Evolutionary conservation across 2,113 vertebrate species (phyloP), one percentile per base, ranked within the genome.

Genomic region (Telmatochromis sp.): DNA sequence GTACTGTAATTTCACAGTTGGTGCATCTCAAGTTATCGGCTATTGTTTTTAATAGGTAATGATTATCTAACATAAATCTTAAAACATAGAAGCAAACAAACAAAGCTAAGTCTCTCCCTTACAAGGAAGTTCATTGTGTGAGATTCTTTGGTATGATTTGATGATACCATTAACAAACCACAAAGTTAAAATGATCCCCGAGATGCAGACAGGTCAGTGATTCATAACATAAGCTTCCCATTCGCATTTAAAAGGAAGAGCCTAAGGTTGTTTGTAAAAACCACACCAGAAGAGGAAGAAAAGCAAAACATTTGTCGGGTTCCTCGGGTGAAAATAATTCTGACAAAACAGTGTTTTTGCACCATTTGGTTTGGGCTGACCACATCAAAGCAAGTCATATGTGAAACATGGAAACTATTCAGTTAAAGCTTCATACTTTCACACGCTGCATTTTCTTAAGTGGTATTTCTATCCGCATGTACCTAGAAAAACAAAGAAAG

Each of bases 161-260:
- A 53, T 42, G 73, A 84, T 80, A 51, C 47, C 68, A 87, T 91
- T 71, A 58, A 68, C n/a, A 79, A 40, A 83, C 47, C 4, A 31
- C 79, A 17, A 33, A 82, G 58, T 75, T 86, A 42, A 78, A 37
- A 80, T 40, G 71, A 86, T 88, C 40, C 8, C 63, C 7, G 37
- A 86, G 79, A 50, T 60, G 33, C 60, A 87, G 87, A 87, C 75
- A 85, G 90, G 90, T 90, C 89, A 60, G 5, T 71, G 86, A 89
- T 65, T 90, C 82, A 87, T 42, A 55, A 65, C 37, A 84, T 81
- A 78, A 78, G 73, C 45, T n/a, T 78, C 26, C 60, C 71, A 81
- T 89, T 89, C 79, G 82, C n/a, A 35, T 47, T 71, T 58, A 42
- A 45, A 81, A 82, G 78, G 53, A 87, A 90, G n/a, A 35, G 86